These are phyloP conservation scores for Galendromus occidentalis DNA, from an alignment of 1,140 invertebrate species.

Conservation along the genomic window DNA sequence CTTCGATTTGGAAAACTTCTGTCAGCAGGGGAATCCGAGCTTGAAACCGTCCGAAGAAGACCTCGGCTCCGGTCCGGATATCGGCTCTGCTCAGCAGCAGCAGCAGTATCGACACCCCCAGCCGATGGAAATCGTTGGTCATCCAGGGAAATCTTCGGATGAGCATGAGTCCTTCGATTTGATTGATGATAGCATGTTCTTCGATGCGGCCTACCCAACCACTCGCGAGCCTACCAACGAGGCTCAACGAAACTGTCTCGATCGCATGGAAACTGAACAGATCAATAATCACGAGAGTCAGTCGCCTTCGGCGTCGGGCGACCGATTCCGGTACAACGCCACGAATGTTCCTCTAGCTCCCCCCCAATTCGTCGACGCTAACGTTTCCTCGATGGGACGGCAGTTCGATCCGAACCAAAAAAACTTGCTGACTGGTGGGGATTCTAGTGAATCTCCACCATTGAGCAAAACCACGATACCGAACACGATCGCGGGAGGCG, in stretches of 20 bases:
- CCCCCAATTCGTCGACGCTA: neutral
- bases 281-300: neutral
- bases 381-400: neutral
- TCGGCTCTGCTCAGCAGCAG: constrained; percentile 12
- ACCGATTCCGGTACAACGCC: neutral
- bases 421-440: constrained; percentile 11
- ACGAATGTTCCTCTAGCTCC: no score
- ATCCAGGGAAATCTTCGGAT: no score
- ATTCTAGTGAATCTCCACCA: constrained; percentile 9
- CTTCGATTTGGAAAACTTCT: constrained; percentile 4
- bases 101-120: constrained; percentile 19
- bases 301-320: no score
- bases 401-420: neutral
- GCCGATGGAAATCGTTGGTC: no score
- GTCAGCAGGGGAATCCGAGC: no score
- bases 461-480: no score
- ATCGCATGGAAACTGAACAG: neutral
- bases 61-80: constrained; percentile 1
- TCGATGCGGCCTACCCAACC: no score
- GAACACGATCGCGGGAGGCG: no score
- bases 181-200: no score
- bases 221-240: neutral
- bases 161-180: no score
- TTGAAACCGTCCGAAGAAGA: constrained; percentile 14
- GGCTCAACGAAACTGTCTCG: neutral